Conservation (phyloP, 2,113 vertebrate genomes). For the Hirundichthys speculiger region DNA sequence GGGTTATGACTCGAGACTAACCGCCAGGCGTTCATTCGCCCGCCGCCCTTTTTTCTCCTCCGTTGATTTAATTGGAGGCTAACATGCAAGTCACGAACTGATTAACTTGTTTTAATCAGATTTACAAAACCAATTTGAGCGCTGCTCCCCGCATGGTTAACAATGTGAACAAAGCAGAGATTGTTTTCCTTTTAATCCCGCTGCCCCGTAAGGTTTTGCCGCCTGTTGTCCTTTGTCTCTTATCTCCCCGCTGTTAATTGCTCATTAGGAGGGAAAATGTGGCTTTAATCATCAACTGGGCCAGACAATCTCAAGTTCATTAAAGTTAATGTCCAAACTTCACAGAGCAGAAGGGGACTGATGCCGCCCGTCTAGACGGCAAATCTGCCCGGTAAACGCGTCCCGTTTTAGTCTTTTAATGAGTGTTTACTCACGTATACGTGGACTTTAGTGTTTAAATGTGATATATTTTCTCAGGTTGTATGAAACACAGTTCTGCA, state of each 20-base stretch:
- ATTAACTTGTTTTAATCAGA: slow-evolving; percentile 29
- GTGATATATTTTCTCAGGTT: no score
- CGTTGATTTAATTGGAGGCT: slow-evolving; percentile 14
- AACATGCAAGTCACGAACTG: slow-evolving; percentile 11
- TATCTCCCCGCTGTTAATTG: slow-evolving; percentile 65
- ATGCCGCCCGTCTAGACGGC: slow-evolving; percentile 25
- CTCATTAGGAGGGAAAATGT: slow-evolving; percentile 65
- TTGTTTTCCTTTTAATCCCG: slow-evolving; percentile 24
- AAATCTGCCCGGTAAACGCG: slow-evolving; percentile 33
- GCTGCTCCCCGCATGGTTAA: slow-evolving; percentile 23
- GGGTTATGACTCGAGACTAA: neutral
- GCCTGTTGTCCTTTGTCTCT: slow-evolving; percentile 39
- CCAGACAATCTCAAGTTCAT: slow-evolving; percentile 65
- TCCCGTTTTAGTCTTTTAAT: slow-evolving; percentile 22
- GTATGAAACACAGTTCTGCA: no score
- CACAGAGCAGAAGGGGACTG: slow-evolving; percentile 30
- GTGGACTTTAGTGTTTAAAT: no score
- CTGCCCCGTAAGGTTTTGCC: slow-evolving; percentile 9
- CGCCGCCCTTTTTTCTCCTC: slow-evolving; percentile 1
- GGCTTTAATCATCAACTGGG: slow-evolving; percentile 62
- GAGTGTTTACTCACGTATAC: slow-evolving; percentile 24
- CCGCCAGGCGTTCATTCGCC: neutral
- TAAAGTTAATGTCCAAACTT: slow-evolving; percentile 63
- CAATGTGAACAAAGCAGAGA: slow-evolving; percentile 31
- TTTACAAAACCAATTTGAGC: slow-evolving; percentile 13